Evolutionary conservation across 2,113 vertebrate genomes (phyloP).

Genomic region (Turdus rufiventris): DNA sequence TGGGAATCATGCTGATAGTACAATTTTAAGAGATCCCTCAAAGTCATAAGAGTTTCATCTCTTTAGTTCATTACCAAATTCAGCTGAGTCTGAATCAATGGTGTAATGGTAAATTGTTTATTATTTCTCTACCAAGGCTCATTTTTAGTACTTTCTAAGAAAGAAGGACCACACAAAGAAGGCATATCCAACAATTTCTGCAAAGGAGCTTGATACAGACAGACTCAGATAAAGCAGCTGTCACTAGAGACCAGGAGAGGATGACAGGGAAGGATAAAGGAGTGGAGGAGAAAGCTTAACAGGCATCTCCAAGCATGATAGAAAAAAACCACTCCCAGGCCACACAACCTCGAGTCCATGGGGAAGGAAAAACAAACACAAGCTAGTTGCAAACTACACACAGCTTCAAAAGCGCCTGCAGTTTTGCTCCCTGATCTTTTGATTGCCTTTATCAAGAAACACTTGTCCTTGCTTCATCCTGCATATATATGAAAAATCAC

Average conservation of each 20-base stretch:
- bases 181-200: background rate
- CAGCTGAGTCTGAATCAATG: background rate
- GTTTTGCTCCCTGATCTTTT: background rate
- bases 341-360: background rate
- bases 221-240: background rate
- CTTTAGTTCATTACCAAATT: background rate
- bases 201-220: background rate
- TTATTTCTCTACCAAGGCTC: background rate
- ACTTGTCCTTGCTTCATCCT: background rate
- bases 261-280: background rate
- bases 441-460: background rate
- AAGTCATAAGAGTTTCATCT: background rate
- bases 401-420: background rate
- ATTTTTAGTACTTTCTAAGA: background rate
- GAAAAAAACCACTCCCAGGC: background rate
- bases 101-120: background rate
- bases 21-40: background rate
- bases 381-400: background rate
- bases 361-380: background rate
- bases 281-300: background rate
- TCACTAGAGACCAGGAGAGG: background rate
- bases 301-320: accelerated
- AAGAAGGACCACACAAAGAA: background rate
- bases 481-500: background rate
- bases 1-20: accelerated